Base-by-base conservation (phyloP, 2,888 invertebrate species). In the Sphecodes monilicornis region DNA sequence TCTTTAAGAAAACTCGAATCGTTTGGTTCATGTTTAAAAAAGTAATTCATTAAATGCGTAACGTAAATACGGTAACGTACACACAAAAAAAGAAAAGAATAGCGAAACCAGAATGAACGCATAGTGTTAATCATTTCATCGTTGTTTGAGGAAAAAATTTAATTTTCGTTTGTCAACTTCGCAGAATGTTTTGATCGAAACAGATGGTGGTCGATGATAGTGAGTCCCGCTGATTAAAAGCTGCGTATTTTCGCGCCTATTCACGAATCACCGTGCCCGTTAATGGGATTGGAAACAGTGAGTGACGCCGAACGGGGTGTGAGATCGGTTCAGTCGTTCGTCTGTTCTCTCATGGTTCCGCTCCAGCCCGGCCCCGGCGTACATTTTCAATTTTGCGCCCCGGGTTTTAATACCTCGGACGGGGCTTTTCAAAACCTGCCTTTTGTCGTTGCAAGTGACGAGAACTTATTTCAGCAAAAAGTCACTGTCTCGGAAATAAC, bases 271-370 rank as follows among this genome's bases (percentile, higher is more conserved):
- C 86, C 85, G 87, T 86, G 29, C 83, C 84, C 85, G 91, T 88
- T 92, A 92, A 92, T 92, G 91, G 91, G 90, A 92, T 92, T 92
- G 92, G 90, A 87, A 87, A 84, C 86, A 88, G 87, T 86, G 88
- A 88, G 87, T 89, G 90, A 86, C 90, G 88, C 81, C 84, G 82
- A 85, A 86, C 78, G 78, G 87, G 86, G 86, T 86, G 85, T 76
- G 90, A 87, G 84, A 85, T 84, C 84, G 89, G 87, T 86, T 88
- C 76, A 76, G 81, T 81, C 88, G 86, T 82, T 84, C 82, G 85
- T 80, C 87, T 71, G 78, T 68, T 41, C 88, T 78, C 83, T 76
- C 85, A 74, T 76, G 80, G 79, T 70, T 81, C 81, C 83, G 77
- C 82, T 69, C 66, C 80, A 70, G 46, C 16, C 60, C 32, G 26